Evolutionary conservation across 2,113 vertebrate species (phyloP), one percentile per base, ranked within the genome.

Genomic region (Myiozetetes cayanensis): DNA sequence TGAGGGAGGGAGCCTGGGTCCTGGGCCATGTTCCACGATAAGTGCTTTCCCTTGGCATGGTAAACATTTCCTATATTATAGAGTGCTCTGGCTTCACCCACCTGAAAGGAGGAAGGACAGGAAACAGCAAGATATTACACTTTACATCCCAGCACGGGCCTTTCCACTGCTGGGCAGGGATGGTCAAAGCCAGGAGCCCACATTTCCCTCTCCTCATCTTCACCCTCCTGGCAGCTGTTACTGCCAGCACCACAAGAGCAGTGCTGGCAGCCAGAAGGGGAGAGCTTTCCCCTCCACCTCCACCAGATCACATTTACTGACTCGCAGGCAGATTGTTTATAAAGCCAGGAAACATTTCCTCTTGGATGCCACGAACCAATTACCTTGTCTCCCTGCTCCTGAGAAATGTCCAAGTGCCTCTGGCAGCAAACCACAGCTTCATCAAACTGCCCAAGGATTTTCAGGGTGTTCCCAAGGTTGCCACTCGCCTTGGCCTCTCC

Each of bases 401-500:
- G 98, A 58, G 99, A 99, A 85, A 99, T 99, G 96, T 99, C 99
- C 97, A 99, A 96, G 95, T 99, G 99, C 88, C 99, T 98, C 94
- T 99, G 98, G 97, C 99, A 99, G 96, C 99, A 99, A 43, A 99
- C 99, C 0, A 98, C 94, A 0, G 99, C 99, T 96, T 99, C 99
- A 4, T 99, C 99, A 21, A 99, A 99, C 79, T 98, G 99, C 21
- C 98, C 99, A 14, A 99, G 97, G 25, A 99, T 98, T 95, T 99
- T 99, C 55, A 99, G 93, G 0, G 99, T 99, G 87, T 99, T 99
- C 31, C 99, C 99, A 1, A 99, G 98, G 97, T 99, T 99, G 19
- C 99, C 99, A 0, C 99, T 99, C 76, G 99, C 99, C 90, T 99
- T 99, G 52, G 98, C 99, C 82, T 99, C 99, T 83, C 99, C 99